Evolutionary conservation across 2,888 invertebrate species (phyloP), one percentile per base, ranked within the genome.

Genomic region (Itoplectis maculator): DNA sequence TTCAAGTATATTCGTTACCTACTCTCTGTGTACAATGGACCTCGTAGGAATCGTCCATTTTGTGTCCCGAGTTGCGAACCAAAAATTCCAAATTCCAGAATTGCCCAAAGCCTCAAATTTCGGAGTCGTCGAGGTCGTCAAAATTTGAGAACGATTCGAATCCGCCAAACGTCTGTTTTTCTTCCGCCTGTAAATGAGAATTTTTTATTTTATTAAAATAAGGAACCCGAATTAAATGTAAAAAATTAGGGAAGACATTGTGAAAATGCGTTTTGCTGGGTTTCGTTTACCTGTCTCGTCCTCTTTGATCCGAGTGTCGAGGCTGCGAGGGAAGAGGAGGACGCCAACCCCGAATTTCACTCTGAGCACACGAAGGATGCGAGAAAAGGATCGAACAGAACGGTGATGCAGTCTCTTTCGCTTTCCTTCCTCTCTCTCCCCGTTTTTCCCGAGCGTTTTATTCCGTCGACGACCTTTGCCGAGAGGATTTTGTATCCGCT

Each of bases 371-470:
- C 18, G 35, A 49, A 49, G 20, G 75, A 49, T 59, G 78, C 59
- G 82, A 77, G 83, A 75, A 85, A 80, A 63, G 77, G 45, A 78
- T 84, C 75, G 87, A 75, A 85, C 3, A 81, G 83, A 87, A 86
- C 82, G 79, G 56, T 68, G 61, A 49, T 54, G 56, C 66, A 54
- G 78, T 63, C 74, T 74, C 69, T 69, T 68, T 70, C 54, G 40
- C 73, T 78, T 29, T 5, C 5, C 29, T 5, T 29, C 29, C 29
- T 29, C 29, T 29, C 29, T 2, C 70, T 70, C 23, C 23, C 42
- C 35, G 45, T 65, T 68, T 51, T 66, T 69, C 45, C 18, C 74
- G 35, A 45, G 40, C 59, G 73, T 66, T 72, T 82, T 82, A 79
- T 82, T 76, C 51, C 79, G 54, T 83, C 68, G 72, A 66, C 76